phyloP scores from a whole-genome alignment of 2,113 vertebrate genomes.

The Cavia aperea region DNA sequence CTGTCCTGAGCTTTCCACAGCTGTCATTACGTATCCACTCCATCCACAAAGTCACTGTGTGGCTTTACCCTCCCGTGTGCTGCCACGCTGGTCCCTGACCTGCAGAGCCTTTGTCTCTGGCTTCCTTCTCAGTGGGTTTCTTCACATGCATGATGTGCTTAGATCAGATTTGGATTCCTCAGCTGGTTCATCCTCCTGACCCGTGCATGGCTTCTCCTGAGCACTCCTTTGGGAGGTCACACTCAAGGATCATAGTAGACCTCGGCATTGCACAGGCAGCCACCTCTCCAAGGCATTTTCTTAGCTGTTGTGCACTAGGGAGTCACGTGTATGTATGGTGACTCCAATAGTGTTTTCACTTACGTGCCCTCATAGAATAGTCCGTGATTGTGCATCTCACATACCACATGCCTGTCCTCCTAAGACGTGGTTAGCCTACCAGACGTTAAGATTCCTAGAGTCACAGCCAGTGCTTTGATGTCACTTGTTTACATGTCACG shows the following conservation, averaged over 20 bases:
- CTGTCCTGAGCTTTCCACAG: neutral
- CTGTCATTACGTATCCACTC: neutral
- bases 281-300: neutral
- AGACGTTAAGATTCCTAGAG: neutral
- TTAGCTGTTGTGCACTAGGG: neutral
- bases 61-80: neutral
- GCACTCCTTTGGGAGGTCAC: neutral
- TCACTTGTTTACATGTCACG: neutral
- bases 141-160: neutral
- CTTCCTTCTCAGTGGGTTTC: neutral
- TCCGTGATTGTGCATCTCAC: neutral
- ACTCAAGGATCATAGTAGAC: neutral
- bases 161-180: neutral
- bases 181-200: neutral
- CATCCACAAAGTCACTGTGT: neutral
- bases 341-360: neutral
- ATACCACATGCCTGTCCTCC: neutral
- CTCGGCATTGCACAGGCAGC: neutral
- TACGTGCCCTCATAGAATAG: neutral
- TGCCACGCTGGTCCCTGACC: neutral
- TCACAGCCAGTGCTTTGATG: neutral
- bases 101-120: neutral
- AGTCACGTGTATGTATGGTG: neutral
- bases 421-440: neutral
- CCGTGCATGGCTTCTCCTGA: fast-evolving